phyloP scores from a whole-genome alignment of 2,797 vertebrate genomes.

The Lateolabrax maculatus region DNA sequence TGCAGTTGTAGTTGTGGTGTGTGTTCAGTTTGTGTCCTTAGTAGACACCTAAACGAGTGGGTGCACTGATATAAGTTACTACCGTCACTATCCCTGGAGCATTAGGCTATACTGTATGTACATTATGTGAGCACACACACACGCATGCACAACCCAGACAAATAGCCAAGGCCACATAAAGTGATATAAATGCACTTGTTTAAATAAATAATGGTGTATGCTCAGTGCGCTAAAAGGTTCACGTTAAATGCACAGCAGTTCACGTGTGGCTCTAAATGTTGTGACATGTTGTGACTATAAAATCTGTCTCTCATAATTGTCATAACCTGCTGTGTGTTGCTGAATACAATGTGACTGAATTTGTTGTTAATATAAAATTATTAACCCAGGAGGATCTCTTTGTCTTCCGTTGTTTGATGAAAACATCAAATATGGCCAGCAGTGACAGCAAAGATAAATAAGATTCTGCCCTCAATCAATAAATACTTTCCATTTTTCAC shows the following conservation, averaged over 20 bases:
- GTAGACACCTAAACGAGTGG: background rate
- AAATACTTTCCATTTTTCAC: conserved; percentile 12
- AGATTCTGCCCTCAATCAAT: background rate
- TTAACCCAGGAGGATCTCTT: conserved; percentile 8
- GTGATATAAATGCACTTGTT: conserved; percentile 17
- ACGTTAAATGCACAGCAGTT: conserved; percentile 1
- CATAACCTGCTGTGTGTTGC: background rate
- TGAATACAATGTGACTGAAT: background rate
- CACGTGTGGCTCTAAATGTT: background rate
- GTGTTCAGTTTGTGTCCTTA: background rate
- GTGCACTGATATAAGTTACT: conserved; percentile 1
- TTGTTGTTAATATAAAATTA: background rate
- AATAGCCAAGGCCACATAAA: background rate
- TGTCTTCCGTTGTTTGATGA: background rate
- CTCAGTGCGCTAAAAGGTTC: conserved; percentile 21
- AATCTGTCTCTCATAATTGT: background rate
- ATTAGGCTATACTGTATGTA: background rate
- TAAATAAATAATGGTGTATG: conserved; percentile 31
- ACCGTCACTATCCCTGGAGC: background rate
- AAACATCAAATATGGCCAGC: conserved; percentile 12
- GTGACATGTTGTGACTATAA: conserved; percentile 10
- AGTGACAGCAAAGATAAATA: conserved; percentile 12
- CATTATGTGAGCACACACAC: too few species aligned
- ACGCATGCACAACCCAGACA: background rate
- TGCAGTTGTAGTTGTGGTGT: background rate